Conservation (phyloP, 2,888 invertebrate species). For the Panzeria rudis region DNA sequence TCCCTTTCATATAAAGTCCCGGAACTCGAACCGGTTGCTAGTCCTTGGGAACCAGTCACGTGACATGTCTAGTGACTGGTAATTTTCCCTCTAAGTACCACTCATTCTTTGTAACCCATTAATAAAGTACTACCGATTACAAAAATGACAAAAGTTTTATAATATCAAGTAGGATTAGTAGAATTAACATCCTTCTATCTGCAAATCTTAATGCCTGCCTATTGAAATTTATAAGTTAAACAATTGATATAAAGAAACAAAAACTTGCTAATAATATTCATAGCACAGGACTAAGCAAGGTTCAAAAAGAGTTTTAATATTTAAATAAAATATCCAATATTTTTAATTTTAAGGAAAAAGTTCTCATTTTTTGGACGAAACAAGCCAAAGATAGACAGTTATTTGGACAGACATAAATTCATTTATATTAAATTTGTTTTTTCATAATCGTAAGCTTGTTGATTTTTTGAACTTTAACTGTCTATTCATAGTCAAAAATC, state of each 20-base stretch:
- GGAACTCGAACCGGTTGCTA: too few relatives aligned
- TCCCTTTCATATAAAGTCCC: too few relatives aligned
- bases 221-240: neutral
- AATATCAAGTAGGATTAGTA: too few relatives aligned
- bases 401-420: slow-evolving; percentile 39
- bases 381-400: slow-evolving; percentile 25
- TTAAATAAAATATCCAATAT: neutral
- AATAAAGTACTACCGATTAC: too few relatives aligned
- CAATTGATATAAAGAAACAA: neutral
- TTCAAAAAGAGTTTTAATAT: neutral
- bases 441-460: slow-evolving; percentile 41
- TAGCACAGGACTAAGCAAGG: neutral
- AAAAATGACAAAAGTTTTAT: too few relatives aligned
- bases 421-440: slow-evolving; percentile 50
- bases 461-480: slow-evolving; percentile 52
- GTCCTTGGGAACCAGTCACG: too few relatives aligned
- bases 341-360: neutral
- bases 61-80: too few relatives aligned
- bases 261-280: neutral
- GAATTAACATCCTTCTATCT: neutral
- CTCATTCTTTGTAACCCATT: too few relatives aligned
- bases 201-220: neutral
- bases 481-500: slow-evolving; percentile 20
- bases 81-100: too few relatives aligned
- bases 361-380: neutral